These are phyloP conservation scores for Pyrocoelia pectoralis DNA, from an alignment of 2,888 invertebrate genomes.

Conservation along the genomic window DNA sequence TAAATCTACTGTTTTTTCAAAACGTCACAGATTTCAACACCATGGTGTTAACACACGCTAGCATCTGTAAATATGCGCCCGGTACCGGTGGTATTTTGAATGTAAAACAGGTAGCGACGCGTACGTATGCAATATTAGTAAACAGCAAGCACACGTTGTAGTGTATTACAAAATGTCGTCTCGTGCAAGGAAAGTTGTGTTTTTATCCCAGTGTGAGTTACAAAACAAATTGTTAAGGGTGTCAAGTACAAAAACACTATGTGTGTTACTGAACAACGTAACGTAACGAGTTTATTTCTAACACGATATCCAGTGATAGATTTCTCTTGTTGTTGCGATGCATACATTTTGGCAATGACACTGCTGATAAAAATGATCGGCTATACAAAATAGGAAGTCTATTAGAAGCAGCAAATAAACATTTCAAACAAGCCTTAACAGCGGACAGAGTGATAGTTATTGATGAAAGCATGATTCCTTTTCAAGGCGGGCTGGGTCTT, in stretches of 20 bases:
- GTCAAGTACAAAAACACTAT: too few relatives aligned
- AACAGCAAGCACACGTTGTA: too few relatives aligned
- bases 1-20: too few relatives aligned
- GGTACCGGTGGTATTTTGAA: too few relatives aligned
- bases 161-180: background rate
- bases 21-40: too few relatives aligned
- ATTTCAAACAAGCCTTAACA: background rate
- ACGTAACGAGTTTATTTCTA: conserved; percentile 15
- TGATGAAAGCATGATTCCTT: conserved; percentile 7
- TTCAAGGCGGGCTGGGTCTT: conserved; percentile 8
- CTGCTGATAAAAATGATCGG: conserved; percentile 10
- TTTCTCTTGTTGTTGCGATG: conserved; percentile 15
- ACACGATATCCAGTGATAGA: conserved; percentile 8
- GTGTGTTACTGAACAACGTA: background rate
- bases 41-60: too few relatives aligned
- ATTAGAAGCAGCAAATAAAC: conserved; percentile 4
- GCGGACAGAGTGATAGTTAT: conserved; percentile 1
- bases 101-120: too few relatives aligned
- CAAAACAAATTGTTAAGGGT: background rate
- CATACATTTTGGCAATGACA: conserved; percentile 16
- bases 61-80: too few relatives aligned
- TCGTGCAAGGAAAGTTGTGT: background rate
- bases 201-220: background rate
- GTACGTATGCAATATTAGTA: too few relatives aligned
- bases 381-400: conserved; percentile 13